Evolutionary conservation across 2,888 invertebrate species (phyloP).

Genomic region (Drosophila koepferae): DNA sequence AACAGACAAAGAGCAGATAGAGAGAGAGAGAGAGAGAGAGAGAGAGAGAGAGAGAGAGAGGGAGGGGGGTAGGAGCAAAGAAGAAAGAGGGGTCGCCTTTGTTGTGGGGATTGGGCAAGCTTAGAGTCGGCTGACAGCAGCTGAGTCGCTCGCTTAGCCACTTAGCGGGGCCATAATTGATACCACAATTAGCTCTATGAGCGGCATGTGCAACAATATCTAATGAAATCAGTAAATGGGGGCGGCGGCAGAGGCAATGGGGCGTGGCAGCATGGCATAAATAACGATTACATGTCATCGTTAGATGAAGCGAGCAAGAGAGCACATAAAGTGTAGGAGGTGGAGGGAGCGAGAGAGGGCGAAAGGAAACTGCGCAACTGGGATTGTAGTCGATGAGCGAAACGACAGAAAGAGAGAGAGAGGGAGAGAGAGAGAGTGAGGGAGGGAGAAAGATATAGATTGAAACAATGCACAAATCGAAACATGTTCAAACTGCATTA

Average conservation of each 20-base stretch:
- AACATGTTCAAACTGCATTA: slow-evolving; percentile 16
- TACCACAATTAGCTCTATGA: slow-evolving; percentile 67
- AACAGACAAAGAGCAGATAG: not conserved
- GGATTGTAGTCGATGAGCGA: slow-evolving; percentile 39
- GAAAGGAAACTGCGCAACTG: slow-evolving; percentile 48
- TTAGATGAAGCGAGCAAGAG: not conserved
- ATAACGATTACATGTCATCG: slow-evolving; percentile 62
- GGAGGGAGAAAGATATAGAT: not conserved
- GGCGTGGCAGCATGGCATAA: slow-evolving; percentile 52
- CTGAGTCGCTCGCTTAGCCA: slow-evolving; percentile 30
- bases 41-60: not conserved
- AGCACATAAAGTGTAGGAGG: not conserved
- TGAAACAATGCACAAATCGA: slow-evolving; percentile 27
- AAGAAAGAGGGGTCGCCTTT: too few relatives aligned
- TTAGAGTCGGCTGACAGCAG: slow-evolving; percentile 36
- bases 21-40: not conserved
- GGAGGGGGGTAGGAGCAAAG: too few relatives aligned
- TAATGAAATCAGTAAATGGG: slow-evolving; percentile 51
- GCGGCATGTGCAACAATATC: slow-evolving; percentile 49
- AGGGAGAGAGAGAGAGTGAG: not conserved
- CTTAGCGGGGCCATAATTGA: slow-evolving; percentile 66
- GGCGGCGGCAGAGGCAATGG: slow-evolving; percentile 1
- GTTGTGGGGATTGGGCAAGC: not conserved
- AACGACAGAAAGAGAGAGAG: not conserved
- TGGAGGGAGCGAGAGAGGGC: not conserved